phyloP scores from a whole-genome alignment of 2,888 invertebrate genomes.

The Parthenolecanium corni region DNA sequence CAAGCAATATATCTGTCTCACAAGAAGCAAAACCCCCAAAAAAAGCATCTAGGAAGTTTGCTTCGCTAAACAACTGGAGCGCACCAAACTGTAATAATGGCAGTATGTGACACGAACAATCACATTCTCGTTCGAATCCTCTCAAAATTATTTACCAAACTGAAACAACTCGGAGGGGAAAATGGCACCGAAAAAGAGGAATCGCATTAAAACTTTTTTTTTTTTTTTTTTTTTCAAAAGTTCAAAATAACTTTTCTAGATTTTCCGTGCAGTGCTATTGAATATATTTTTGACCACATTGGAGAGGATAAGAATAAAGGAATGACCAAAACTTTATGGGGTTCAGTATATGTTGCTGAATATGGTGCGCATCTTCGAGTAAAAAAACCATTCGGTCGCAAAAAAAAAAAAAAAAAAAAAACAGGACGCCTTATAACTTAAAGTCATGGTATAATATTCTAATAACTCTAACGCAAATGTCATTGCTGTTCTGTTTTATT shows the following conservation, averaged over 20 bases:
- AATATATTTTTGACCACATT: background rate
- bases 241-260: background rate
- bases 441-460: conserved; percentile 17
- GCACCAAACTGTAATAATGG: no score
- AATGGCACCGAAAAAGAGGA: background rate
- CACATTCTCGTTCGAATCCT: background rate
- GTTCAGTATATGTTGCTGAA: no score
- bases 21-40: no score
- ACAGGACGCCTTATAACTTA: conserved; percentile 7
- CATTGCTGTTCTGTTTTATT: conserved; percentile 5
- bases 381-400: background rate
- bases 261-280: background rate
- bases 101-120: no score
- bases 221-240: background rate
- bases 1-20: no score
- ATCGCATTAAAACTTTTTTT: background rate
- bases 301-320: background rate
- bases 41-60: no score
- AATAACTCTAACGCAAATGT: conserved; percentile 24
- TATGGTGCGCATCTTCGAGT: no score
- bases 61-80: no score
- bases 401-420: background rate
- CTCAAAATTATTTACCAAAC: background rate
- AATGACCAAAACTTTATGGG: background rate
- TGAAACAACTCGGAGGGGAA: background rate